Percentiles rank a stretch among this genome's conserved stretches.
Evolutionary conservation across 92 coral and sea anemone genomes (phyloP).

Genomic region (Actinernus sp.): DNA sequence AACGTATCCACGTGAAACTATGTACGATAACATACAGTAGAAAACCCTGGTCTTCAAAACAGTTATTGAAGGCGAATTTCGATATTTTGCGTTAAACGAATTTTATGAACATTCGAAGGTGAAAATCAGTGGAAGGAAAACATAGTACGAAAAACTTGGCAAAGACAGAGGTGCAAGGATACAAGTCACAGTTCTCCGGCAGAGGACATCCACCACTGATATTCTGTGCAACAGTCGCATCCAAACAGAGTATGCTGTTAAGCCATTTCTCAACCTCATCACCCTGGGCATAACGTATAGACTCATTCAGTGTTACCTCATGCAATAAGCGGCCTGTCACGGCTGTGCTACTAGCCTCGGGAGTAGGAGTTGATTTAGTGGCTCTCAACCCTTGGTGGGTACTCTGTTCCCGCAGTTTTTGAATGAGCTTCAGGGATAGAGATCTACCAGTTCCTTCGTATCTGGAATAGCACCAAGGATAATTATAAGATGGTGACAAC

Average conservation of each 20-base stretch:
- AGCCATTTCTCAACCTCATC: conserved; percentile 95
- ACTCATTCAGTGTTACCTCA: conserved; percentile 86
- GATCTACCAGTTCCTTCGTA: conserved; percentile 99
- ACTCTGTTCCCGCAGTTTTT: conserved; percentile 91
- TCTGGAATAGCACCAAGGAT: too few relatives aligned
- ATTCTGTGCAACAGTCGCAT: conserved; percentile 89
- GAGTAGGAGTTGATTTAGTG: conserved; percentile 46
- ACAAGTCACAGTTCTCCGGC: conserved; percentile 97
- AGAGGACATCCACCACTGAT: conserved; percentile 89
- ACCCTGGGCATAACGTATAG: conserved; percentile 93
- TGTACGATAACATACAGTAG: too few relatives aligned
- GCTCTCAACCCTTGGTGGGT: conserved; percentile 54
- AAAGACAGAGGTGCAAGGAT: conserved; percentile 79
- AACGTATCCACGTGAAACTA: too few relatives aligned
- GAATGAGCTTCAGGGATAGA: conserved; percentile 85
- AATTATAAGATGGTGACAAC: too few relatives aligned
- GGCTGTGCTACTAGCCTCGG: conserved; percentile 40
- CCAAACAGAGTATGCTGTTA: conserved; percentile 86
- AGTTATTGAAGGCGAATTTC: too few relatives aligned
- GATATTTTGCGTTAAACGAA: too few relatives aligned
- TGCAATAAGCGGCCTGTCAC: conserved; percentile 80
- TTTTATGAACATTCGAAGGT: neutral
- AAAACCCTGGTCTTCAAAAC: neutral
- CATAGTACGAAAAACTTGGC: too few relatives aligned
- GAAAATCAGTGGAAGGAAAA: too few relatives aligned